Base-by-base conservation (phyloP, 35 echinoderm and acorn worm species). In the Apostichopus japonicus region DNA sequence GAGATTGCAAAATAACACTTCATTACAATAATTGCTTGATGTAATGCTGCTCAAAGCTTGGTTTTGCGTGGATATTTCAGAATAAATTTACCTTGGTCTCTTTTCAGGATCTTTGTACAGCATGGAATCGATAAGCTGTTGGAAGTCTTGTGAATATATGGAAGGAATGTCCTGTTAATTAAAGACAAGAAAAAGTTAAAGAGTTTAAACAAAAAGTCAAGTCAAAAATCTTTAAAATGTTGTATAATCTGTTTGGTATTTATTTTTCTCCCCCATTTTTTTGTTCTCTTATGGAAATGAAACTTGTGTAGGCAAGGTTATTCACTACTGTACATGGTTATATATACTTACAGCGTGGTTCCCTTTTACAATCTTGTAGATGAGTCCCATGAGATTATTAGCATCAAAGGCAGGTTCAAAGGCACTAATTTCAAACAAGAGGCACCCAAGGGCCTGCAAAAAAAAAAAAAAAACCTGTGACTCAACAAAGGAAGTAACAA, bases 321-420 rank as follows among this genome's bases (percentile, higher is more conserved):
- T 44, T 1, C 2, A 44, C 33, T 44, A 44, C 33, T n/a, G n/a
- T n/a, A n/a, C 57, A 79, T 44, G 11, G 65, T 16, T 11, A 5
- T 72, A 8, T 24, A 10, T 93, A 96, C 95, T 92, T 92, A 96
- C 95, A 67, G 92, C 87, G 59, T 96, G 83, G 54, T 92, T 86
- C 73, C 95, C 88, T 77, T 99, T 99, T 55, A 99, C 95, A 54
- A 99, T 99, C 91, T 99, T 99, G 81, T 93, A 96, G 91, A 96
- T 93, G 33, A 99, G 93, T 88, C 95, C 95, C n/a, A 99, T 92
- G 33, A 99, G 91, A 73, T 96, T 99, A 54, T 86, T 86, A 19
- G 97, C 94, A 95, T 99, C 97, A 92, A 99, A 99, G 25, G 97
- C 97, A 81, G 97, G 95, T 67, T 96, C 53, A 77, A 99, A 96